Conservation (phyloP, 1,140 invertebrate genomes). For the Heterodera carotae region DNA sequence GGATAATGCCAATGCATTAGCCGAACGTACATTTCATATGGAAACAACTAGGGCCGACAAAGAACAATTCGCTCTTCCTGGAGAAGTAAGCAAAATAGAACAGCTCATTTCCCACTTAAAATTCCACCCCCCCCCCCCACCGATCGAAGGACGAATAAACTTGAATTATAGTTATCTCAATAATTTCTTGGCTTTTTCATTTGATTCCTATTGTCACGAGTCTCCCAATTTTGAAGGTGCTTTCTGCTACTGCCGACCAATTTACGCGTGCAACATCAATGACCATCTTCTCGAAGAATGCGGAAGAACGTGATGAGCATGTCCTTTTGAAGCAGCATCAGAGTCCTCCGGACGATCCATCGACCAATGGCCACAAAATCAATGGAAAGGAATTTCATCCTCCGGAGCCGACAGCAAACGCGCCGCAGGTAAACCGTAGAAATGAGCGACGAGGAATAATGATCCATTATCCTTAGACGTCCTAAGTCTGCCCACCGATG, state of each 20-base stretch:
- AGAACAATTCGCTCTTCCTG: neutral
- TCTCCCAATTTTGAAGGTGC: neutral
- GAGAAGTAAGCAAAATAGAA: neutral
- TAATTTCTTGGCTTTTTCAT: neutral
- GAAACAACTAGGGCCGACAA: neutral
- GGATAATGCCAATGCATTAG: neutral
- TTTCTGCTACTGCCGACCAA: neutral
- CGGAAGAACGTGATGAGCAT: neutral
- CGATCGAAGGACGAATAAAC: no score
- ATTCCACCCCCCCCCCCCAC: no score
- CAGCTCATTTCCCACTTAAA: no score
- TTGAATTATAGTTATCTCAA: no score
- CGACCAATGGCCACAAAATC: constrained; percentile 15
- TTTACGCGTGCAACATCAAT: neutral
- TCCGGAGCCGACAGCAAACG: constrained; percentile 13
- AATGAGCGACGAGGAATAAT: neutral
- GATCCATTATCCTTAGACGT: neutral
- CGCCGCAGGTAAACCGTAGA: neutral
- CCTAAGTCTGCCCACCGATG: neutral
- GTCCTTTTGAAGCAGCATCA: constrained; percentile 6
- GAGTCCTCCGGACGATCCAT: constrained; percentile 29
- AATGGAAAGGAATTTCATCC: constrained; percentile 10
- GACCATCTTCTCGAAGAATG: constrained; percentile 1
- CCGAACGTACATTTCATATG: neutral
- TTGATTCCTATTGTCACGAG: neutral